A percentile compares a stretch with the other conserved stretches of the same genome.
These are phyloP conservation scores for Fistularia commersonii DNA, from an alignment of 2,797 vertebrate genomes.

Conservation along the genomic window DNA sequence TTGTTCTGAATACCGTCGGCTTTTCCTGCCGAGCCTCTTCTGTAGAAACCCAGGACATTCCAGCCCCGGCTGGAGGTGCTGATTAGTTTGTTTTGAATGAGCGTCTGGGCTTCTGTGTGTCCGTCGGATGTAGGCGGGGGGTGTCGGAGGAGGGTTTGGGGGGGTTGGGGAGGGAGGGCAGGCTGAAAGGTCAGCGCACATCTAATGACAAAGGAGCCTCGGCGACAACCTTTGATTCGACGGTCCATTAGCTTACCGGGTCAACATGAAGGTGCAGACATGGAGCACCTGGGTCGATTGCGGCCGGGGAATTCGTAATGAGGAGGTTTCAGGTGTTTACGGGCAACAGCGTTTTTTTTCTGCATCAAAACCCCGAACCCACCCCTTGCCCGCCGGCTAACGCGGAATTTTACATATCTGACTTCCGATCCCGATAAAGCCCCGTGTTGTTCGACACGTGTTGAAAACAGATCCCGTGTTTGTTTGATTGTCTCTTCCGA, in stretches of 20 bases:
- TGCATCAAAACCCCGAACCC: no score
- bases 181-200: constrained; percentile 48
- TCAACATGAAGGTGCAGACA: constrained; percentile 28
- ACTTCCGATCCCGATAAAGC: no score
- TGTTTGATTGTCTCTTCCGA: no score
- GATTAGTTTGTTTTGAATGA: constrained; percentile 59
- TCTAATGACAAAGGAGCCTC: constrained; percentile 51
- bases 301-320: constrained; percentile 8
- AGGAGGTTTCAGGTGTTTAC: constrained; percentile 1
- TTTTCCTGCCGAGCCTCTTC: constrained; percentile 47
- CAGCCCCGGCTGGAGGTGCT: constrained; percentile 60
- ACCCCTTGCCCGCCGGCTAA: no score
- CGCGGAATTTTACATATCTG: no score
- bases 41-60: constrained; percentile 67
- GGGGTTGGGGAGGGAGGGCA: constrained; percentile 16
- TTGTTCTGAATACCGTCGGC: constrained; percentile 52
- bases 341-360: no score
- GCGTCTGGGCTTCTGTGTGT: constrained; percentile 18
- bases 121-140: constrained; percentile 15
- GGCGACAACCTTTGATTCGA: constrained; percentile 52
- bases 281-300: constrained; percentile 33
- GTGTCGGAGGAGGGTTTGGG: constrained; percentile 22
- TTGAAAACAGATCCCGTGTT: no score
- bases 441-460: no score
- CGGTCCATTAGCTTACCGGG: constrained; percentile 51